phyloP scores from a whole-genome alignment of 2,113 vertebrate genomes.

The Labeo rohita region DNA sequence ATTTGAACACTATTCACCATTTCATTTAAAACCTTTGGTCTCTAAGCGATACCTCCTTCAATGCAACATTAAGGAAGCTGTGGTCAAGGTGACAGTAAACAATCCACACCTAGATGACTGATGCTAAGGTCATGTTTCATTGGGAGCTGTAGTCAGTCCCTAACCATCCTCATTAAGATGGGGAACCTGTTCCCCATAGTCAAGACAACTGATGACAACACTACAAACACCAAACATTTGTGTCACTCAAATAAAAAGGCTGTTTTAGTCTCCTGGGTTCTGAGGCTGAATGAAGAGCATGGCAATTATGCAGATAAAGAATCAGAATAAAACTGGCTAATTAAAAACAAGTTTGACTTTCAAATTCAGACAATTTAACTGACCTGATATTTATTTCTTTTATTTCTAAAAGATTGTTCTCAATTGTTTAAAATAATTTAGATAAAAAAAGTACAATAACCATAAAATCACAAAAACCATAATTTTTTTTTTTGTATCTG shows the following conservation, averaged over 20 bases:
- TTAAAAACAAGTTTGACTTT: background rate
- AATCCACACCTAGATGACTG: constrained; percentile 8
- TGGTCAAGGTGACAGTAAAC: constrained; percentile 30
- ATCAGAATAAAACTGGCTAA: background rate
- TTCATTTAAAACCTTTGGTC: background rate
- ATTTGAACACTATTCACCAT: background rate
- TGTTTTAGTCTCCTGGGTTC: background rate
- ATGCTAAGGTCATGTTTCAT: constrained; percentile 21
- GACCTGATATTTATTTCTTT: background rate
- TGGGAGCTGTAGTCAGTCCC: background rate
- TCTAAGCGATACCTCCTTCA: background rate
- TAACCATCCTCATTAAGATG: constrained; percentile 20
- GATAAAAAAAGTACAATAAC: too few species aligned
- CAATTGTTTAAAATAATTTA: too few species aligned
- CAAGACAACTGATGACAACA: background rate
- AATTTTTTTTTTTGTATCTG: too few species aligned
- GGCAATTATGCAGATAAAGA: background rate
- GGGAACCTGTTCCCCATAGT: background rate
- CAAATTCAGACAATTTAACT: background rate
- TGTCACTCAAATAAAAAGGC: background rate
- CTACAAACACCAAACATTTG: background rate
- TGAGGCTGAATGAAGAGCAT: too few species aligned
- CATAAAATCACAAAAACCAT: too few species aligned
- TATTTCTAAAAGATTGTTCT: too few species aligned
- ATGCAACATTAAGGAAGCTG: background rate